Conservation (phyloP, 2,113 vertebrate genomes). For the Talpa occidentalis region DNA sequence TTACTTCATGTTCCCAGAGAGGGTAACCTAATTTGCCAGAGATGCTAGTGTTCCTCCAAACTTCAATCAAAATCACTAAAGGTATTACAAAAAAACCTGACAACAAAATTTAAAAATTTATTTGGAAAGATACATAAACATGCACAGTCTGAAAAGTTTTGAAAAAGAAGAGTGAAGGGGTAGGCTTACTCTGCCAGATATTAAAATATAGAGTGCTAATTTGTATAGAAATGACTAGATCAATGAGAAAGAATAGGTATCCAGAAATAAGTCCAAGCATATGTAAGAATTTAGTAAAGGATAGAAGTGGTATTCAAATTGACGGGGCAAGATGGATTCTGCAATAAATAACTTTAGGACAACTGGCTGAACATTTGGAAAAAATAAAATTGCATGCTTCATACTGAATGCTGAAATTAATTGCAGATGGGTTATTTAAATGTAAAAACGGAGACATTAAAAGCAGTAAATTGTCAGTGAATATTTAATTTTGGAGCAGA, state of each 20-base stretch:
- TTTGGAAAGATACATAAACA: background rate
- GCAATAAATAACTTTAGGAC: slow-evolving; percentile 38
- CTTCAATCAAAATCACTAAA: background rate
- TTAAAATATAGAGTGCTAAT: background rate
- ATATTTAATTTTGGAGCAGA: background rate
- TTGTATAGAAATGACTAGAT: background rate
- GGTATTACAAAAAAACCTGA: background rate
- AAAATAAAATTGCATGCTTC: background rate
- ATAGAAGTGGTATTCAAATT: background rate
- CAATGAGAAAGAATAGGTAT: background rate
- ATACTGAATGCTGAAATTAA: background rate
- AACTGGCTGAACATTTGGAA: slow-evolving; percentile 7
- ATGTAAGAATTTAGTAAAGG: slow-evolving; percentile 5
- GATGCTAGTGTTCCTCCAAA: background rate
- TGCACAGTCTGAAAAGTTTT: background rate
- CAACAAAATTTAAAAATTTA: background rate
- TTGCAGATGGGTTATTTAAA: background rate
- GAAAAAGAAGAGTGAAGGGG: background rate
- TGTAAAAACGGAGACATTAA: background rate
- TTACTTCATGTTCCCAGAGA: background rate
- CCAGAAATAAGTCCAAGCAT: slow-evolving; percentile 6
- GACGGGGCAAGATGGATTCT: background rate
- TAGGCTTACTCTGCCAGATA: background rate
- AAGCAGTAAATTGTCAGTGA: background rate
- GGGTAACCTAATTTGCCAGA: background rate